Evolutionary conservation across 2,888 invertebrate species (phyloP).

Genomic region (Nephrotoma appendiculata): DNA sequence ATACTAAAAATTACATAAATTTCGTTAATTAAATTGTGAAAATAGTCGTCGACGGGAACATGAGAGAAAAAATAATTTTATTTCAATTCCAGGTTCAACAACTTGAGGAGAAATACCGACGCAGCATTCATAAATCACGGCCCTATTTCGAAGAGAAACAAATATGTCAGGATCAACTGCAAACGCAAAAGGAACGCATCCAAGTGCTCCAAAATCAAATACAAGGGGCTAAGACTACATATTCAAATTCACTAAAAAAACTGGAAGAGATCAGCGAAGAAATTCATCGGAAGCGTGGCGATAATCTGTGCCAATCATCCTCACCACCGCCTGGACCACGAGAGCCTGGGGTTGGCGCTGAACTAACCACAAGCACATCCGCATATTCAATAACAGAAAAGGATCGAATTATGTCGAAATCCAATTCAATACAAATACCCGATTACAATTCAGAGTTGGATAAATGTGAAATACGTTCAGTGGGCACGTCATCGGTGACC

Average conservation of each 20-base stretch:
- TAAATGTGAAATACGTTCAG: slow-evolving; percentile 39
- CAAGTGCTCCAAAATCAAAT: slow-evolving; percentile 69
- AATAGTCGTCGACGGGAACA: background rate
- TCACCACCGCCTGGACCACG: slow-evolving; percentile 27
- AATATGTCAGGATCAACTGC: slow-evolving; percentile 70
- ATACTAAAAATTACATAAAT: background rate
- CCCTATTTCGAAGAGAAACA: slow-evolving; percentile 85
- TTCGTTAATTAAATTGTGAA: background rate
- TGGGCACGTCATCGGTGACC: slow-evolving; percentile 37
- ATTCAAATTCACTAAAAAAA: slow-evolving; percentile 66
- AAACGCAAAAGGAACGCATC: slow-evolving; percentile 72
- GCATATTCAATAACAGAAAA: background rate
- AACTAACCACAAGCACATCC: slow-evolving; percentile 28
- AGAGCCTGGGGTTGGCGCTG: slow-evolving; percentile 66
- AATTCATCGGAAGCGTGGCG: slow-evolving; percentile 47
- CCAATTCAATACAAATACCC: slow-evolving; percentile 25
- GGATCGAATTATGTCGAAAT: slow-evolving; percentile 8
- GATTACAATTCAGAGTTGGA: slow-evolving; percentile 42
- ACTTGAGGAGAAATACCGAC: slow-evolving; percentile 66
- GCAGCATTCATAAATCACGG: slow-evolving; percentile 72
- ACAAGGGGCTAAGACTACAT: slow-evolving; percentile 53
- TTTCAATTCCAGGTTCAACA: slow-evolving; percentile 43
- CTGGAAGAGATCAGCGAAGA: slow-evolving; percentile 87
- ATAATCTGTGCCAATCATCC: slow-evolving; percentile 16
- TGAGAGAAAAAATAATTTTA: background rate